Conservation (phyloP, 2,888 invertebrate genomes). For the Ypsolopha scabrella region DNA sequence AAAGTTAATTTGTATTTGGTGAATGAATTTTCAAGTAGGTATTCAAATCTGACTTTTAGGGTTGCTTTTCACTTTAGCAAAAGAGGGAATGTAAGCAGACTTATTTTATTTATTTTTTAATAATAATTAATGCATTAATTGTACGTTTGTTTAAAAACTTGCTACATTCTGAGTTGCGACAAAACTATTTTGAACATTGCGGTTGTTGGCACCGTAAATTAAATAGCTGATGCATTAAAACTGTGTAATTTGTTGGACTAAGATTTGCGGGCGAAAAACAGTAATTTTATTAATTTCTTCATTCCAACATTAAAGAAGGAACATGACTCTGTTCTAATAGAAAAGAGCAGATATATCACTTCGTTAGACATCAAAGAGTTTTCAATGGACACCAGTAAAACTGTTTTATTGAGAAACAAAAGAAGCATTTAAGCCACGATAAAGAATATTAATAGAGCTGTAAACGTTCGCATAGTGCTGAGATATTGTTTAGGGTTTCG, state of each 20-base stretch:
- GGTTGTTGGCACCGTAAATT: no score
- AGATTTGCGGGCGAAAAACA: background rate
- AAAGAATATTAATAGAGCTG: constrained; percentile 54
- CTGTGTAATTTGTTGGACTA: no score
- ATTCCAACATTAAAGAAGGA: background rate
- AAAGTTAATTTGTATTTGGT: background rate
- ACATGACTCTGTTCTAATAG: background rate
- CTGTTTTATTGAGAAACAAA: constrained; percentile 52
- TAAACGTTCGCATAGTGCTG: constrained; percentile 27
- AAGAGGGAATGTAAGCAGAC: no score
- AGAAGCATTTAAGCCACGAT: constrained; percentile 50
- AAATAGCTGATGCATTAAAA: no score
- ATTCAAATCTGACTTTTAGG: no score
- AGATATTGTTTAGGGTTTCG: no score
- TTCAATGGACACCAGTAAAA: constrained; percentile 26
- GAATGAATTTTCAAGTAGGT: background rate
- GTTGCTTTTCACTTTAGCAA: no score
- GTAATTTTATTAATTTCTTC: background rate
- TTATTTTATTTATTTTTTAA: no score
- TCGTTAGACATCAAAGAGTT: constrained; percentile 26
- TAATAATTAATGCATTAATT: no score
- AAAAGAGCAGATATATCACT: background rate
- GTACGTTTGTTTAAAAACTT: no score
- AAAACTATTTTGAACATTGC: no score
- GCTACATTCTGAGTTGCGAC: no score